phyloP scores from a whole-genome alignment of 2,888 invertebrate genomes.

The Rhyacophila evoluta region DNA sequence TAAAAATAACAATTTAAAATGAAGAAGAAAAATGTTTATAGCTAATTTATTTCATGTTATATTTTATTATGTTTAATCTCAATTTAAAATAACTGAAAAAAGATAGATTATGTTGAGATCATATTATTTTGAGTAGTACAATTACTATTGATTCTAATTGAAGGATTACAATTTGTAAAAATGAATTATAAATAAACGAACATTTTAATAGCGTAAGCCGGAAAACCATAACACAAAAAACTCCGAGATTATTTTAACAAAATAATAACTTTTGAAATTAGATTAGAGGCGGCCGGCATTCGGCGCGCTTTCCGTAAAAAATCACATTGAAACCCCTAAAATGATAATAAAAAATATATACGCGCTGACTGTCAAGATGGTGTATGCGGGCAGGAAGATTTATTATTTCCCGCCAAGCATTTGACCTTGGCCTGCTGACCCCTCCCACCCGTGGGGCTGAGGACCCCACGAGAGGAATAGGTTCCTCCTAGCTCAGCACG shows the following conservation, averaged over 20 bases:
- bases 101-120: too few relatives aligned
- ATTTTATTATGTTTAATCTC: too few relatives aligned
- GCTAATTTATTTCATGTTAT: too few relatives aligned
- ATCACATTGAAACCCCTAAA: background rate
- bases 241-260: background rate
- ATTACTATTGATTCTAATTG: too few relatives aligned
- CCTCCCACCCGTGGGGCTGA: background rate
- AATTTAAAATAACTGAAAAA: too few relatives aligned
- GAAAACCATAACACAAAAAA: background rate
- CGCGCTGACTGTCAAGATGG: constrained; percentile 36
- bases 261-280: background rate
- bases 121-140: too few relatives aligned
- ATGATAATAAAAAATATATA: background rate
- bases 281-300: background rate
- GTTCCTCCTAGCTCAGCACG: constrained; percentile 35
- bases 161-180: too few relatives aligned
- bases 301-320: background rate
- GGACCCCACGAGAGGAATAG: background rate
- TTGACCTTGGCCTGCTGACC: constrained; percentile 39
- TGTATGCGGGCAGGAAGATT: constrained; percentile 29
- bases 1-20: too few relatives aligned
- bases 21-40: too few relatives aligned
- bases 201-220: background rate
- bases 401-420: constrained; percentile 37
- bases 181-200: too few relatives aligned